Evolutionary conservation across 2,797 vertebrate genomes (phyloP).

Genomic region (Sebastes steindachneri): DNA sequence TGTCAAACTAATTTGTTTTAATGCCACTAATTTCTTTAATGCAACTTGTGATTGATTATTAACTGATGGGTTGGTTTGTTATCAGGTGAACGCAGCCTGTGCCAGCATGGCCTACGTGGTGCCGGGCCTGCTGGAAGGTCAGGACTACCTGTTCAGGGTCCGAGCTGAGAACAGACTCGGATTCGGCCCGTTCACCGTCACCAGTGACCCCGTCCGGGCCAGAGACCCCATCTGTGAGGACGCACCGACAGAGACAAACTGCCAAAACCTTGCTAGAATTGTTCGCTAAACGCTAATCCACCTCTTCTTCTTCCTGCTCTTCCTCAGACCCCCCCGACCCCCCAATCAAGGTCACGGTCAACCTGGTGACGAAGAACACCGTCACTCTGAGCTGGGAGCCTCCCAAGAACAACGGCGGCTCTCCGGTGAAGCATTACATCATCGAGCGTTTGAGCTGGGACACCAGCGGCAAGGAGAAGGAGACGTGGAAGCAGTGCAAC

Average conservation of each 20-base stretch:
- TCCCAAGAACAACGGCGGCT: conserved; percentile 95
- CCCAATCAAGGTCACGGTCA: conserved; percentile 93
- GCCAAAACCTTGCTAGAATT: neutral
- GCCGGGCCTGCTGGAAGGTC: conserved; percentile 92
- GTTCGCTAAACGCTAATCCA: neutral
- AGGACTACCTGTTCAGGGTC: conserved; percentile 96
- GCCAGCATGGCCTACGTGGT: conserved; percentile 93
- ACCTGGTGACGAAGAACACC: conserved; percentile 93
- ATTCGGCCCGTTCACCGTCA: conserved; percentile 89
- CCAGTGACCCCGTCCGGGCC: conserved; percentile 90
- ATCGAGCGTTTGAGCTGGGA: conserved; percentile 96
- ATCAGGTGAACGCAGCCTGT: conserved; percentile 89
- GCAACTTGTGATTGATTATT: neutral
- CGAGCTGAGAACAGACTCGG: conserved; percentile 96
- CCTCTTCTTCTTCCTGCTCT: neutral
- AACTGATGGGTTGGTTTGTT: neutral
- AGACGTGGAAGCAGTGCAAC: conserved; percentile 97
- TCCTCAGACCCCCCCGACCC: conserved; percentile 93
- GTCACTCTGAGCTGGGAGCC: conserved; percentile 93
- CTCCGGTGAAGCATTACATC: conserved; percentile 95
- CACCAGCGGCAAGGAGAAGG: conserved; percentile 93
- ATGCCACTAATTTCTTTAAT: neutral
- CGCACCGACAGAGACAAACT: neutral
- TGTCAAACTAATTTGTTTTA: neutral
- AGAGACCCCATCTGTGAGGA: conserved; percentile 96